These are phyloP conservation scores for Petrocephalus microphthalmus DNA, from an alignment of 2,113 vertebrate species.

Conservation along the genomic window DNA sequence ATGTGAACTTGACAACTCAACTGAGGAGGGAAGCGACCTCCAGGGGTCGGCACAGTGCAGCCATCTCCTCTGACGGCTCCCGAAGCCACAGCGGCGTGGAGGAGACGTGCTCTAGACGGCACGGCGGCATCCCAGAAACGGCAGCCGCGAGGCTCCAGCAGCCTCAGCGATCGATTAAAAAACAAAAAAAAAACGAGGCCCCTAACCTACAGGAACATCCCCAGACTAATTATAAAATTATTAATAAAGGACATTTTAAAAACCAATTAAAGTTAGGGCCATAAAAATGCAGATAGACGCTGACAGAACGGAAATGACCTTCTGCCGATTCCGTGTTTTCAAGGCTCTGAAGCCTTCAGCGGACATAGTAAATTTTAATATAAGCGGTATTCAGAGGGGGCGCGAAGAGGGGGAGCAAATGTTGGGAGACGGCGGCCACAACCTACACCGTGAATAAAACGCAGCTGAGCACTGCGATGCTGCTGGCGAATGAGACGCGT, in stretches of 20 bases:
- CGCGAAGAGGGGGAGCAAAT: not conserved
- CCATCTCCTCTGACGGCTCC: not conserved
- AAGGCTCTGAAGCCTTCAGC: not conserved
- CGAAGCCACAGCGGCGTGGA: not conserved
- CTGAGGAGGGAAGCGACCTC: not conserved
- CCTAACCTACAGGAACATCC: not conserved
- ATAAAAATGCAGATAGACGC: not conserved
- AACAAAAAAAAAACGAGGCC: not conserved
- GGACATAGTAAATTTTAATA: not conserved
- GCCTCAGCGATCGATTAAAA: not conserved
- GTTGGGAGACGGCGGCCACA: not conserved
- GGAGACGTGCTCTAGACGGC: not conserved
- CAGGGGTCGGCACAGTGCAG: not conserved
- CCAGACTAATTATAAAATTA: slow-evolving; percentile 14
- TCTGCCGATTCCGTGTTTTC: not conserved
- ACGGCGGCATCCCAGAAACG: not conserved
- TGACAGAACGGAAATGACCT: slow-evolving; percentile 4
- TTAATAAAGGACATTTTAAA: not conserved
- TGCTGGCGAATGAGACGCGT: not conserved
- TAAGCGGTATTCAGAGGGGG: not conserved
- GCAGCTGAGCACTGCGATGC: not conserved
- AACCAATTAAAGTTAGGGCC: slow-evolving; percentile 8
- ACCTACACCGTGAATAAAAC: not conserved
- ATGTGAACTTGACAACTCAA: not conserved
- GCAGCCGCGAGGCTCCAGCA: not conserved